Percentiles rank a stretch among this genome's conserved stretches.
phyloP scores from a whole-genome alignment of 1,140 invertebrate species.

The Papilio xuthus region DNA sequence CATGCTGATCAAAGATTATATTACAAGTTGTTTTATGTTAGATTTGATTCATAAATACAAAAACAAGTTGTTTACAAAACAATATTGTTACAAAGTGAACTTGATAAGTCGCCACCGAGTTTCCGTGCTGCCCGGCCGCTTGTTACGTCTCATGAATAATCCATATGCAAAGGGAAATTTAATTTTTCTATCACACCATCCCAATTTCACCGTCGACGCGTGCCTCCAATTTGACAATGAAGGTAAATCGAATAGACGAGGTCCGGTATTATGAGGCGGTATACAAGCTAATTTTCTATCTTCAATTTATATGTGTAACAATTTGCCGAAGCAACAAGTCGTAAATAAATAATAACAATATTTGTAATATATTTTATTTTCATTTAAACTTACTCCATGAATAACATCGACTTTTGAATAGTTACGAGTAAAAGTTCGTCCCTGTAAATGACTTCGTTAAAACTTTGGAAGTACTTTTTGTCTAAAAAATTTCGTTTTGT shows the following conservation, averaged over 20 bases:
- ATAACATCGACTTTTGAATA: constrained; percentile 17
- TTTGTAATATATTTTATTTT: background rate
- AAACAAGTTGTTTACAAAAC: constrained; percentile 37
- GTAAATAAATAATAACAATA: background rate
- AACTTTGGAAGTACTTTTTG: constrained; percentile 24
- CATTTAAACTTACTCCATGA: background rate
- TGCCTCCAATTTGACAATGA: constrained; percentile 16
- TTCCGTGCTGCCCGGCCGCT: constrained; percentile 47
- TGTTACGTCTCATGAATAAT: constrained; percentile 58
- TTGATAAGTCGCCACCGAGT: constrained; percentile 41
- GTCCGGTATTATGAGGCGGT: background rate
- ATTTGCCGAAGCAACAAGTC: background rate
- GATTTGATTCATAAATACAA: background rate
- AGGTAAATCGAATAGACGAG: constrained; percentile 32
- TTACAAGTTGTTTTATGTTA: background rate
- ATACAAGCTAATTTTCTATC: background rate
- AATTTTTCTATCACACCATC: constrained; percentile 45
- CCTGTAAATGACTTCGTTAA: constrained; percentile 36
- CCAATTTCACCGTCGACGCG: constrained; percentile 22
- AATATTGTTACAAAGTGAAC: constrained; percentile 42
- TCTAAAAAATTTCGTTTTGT: constrained; percentile 24
- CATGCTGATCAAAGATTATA: too few species aligned
- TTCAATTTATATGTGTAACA: background rate
- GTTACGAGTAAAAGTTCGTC: background rate
- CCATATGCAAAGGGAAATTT: constrained; percentile 49